Base-by-base conservation (phyloP, 2,888 invertebrate genomes). In the Zygogramma bicolorata region DNA sequence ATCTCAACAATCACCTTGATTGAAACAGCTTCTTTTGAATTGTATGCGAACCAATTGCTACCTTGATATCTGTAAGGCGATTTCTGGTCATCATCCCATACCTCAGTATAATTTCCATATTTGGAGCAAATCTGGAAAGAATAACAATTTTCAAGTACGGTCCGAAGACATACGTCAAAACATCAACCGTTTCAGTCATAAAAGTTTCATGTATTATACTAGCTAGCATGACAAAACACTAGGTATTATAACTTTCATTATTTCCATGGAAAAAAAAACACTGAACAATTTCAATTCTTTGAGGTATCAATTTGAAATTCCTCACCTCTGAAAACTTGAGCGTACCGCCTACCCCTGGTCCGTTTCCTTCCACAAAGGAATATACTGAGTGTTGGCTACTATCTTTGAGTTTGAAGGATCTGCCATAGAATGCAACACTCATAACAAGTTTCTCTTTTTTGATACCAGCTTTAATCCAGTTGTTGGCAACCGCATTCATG, bases 341-440 rank as follows among this genome's bases (percentile, higher is more conserved):
- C 53, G 65, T 46, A 18, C 75, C 73, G 29, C 60, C 68, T 22
- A 62, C 68, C 5, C 71, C 73, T 31, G 72, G 70, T 0, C 93
- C 93, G 0, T 88, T 85, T 0, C 91, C 91, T 49, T 15, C 61
- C 40, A 73, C 73, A 20, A 74, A 73, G 20, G 73, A 49, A 42
- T 75, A 75, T 8, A 79, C 7, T 7, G 68, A 70, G 65, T 77
- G 73, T 22, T 78, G 69, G 46, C 71, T 72, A 22, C 86, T 78
- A 73, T 89, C 81, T 0, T 85, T 81, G 13, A 95, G 84, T 0
- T 89, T 90, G 77, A 92, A 95, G 0, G 91, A 88, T 62, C 91
- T 89, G 0, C 93, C 95, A 75, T 93, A 94, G n/a, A 91, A 88
- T 0, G 92, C 92, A 29, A 94, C 85, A 0, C 95, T 95, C 0